Base-by-base conservation (phyloP, 2,797 vertebrate species). In the Crenuchus spilurus region DNA sequence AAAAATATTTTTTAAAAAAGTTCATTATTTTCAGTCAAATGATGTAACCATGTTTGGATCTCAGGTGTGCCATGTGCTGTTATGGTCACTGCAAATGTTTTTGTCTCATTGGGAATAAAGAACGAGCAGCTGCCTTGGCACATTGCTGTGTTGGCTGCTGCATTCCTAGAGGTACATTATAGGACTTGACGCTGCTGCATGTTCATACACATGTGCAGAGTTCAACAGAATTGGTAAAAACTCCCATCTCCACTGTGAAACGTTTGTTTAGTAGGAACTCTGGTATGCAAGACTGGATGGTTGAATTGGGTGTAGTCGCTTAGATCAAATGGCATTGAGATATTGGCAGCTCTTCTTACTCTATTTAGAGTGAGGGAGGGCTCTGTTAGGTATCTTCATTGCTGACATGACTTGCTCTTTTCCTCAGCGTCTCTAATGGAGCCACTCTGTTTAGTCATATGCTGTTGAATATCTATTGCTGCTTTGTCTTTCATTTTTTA, bases 221-320 rank as follows among this genome's bases (percentile, higher is more conserved):
- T n/a, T 63, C 6, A 18, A n/a, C 3, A 20, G 14, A 48, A 31
- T 30, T n/a, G 22, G 7, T 39, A 44, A 44, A 41, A 30, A 39
- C 20, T 57, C 33, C 55, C 30, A 42, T 57, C 39, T 22, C 39
- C 10, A 18, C 18, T 55, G n/a, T 0, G 31, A 74, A 58, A 28
- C 46, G 39, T 68, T 48, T 11, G 63, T 51, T 75, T 57, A 44
- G 13, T 11, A 16, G 26, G 22, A 37, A 66, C 54, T 61, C n/a
- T 42, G 39, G 64, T 33, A 70, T 54, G 42, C 49, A 70, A 33
- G 62, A 64, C 70, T 41, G 54, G 66, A 77, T 68, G 79, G 64
- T 74, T 82, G 77, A 63, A 76, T 66, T 37, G 80, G 80, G 80
- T n/a, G 74, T 66, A 68, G 76, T 30, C 42, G 2, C 44, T 48